phyloP scores from a whole-genome alignment of 2,797 vertebrate genomes.

The Jordanella pulchra region DNA sequence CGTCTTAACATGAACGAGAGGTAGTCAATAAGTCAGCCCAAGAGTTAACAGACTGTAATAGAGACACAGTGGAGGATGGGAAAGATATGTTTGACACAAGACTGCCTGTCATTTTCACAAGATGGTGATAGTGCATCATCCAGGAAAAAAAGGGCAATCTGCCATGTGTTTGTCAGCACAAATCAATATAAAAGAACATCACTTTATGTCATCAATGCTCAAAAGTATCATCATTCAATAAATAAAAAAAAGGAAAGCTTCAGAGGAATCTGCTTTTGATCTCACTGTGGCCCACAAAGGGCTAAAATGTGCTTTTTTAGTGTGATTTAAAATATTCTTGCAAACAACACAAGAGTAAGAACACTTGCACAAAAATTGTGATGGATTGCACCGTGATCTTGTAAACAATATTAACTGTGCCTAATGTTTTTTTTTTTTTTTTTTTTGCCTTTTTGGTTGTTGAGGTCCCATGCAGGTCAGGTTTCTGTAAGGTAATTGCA shows the following conservation, averaged over 20 bases:
- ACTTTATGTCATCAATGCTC: constrained; percentile 36
- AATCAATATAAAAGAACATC: constrained; percentile 81
- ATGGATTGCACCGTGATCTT: constrained; percentile 61
- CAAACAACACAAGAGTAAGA: not conserved
- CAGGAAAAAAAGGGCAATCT: constrained; percentile 80
- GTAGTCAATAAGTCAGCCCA: constrained; percentile 92
- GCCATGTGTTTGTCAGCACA: constrained; percentile 65
- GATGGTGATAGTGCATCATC: constrained; percentile 80
- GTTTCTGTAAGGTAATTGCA: not conserved
- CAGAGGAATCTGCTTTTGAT: constrained; percentile 8
- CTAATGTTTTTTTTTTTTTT: not conserved
- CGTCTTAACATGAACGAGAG: constrained; percentile 81
- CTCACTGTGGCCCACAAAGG: not conserved
- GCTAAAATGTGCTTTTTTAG: not conserved
- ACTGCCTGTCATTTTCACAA: constrained; percentile 80
- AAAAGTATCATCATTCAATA: constrained; percentile 42
- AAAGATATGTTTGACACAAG: constrained; percentile 81
- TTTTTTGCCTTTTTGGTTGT: no score
- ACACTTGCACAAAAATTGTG: constrained; percentile 68
- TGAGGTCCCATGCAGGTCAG: not conserved
- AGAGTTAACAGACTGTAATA: constrained; percentile 83
- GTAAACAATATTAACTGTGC: not conserved
- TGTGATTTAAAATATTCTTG: not conserved
- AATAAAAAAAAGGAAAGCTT: constrained; percentile 15
- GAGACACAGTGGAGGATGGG: constrained; percentile 79